Percentiles rank a stretch among this genome's conserved stretches.
These are phyloP conservation scores for Seriola rivoliana DNA, from an alignment of 2,113 vertebrate species.

Conservation along the genomic window DNA sequence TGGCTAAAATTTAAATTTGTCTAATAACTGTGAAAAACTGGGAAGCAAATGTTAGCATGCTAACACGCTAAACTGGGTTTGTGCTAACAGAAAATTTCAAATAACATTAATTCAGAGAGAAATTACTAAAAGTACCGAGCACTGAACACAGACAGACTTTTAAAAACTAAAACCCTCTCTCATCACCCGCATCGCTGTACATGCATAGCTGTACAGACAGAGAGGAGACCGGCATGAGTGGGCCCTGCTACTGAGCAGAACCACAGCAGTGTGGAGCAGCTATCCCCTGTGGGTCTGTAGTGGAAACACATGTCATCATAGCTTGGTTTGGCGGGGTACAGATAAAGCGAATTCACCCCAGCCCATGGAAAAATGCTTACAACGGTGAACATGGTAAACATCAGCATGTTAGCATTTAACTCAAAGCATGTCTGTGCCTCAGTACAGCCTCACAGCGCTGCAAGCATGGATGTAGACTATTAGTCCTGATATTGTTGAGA, in stretches of 20 bases:
- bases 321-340: not conserved
- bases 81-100: not conserved
- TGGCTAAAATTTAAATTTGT: too few relatives aligned
- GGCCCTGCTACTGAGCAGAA: not conserved
- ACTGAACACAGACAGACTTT: not conserved
- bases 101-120: not conserved
- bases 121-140: not conserved
- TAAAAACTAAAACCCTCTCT: not conserved
- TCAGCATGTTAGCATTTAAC: not conserved
- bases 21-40: too few relatives aligned
- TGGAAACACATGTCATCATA: not conserved
- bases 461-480: not conserved
- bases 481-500: not conserved
- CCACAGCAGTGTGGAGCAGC: too few relatives aligned
- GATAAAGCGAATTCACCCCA: not conserved
- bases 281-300: not conserved
- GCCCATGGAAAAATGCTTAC: not conserved
- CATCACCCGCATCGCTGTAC: too few relatives aligned
- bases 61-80: not conserved
- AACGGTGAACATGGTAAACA: not conserved
- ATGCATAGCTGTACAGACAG: not conserved
- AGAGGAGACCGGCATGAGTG: not conserved
- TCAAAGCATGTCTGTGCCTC: not conserved
- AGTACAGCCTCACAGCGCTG: not conserved
- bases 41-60: too few relatives aligned